A percentile compares a stretch with the other conserved stretches of the same genome.
These are phyloP conservation scores for Apotomis capreana DNA, from an alignment of 2,888 invertebrate genomes.

Conservation along the genomic window DNA sequence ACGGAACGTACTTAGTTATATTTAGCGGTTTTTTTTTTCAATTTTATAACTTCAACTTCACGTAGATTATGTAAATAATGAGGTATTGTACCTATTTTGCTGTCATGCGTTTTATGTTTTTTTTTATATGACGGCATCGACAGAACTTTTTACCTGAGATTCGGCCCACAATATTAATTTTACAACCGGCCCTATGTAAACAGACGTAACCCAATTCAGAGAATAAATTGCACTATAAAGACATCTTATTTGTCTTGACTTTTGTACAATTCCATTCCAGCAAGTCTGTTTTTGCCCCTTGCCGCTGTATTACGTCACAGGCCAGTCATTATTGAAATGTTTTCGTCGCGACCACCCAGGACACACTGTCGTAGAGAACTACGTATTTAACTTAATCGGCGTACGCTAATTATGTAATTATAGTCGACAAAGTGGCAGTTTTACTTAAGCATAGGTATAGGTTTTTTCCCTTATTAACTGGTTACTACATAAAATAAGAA, in stretches of 20 bases:
- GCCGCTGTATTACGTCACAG: slow-evolving; percentile 68
- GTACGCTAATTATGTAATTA: background rate
- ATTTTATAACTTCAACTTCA: no score
- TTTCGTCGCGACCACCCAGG: slow-evolving; percentile 73
- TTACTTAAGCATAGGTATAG: no score
- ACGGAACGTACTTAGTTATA: no score
- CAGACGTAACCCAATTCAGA: slow-evolving; percentile 63
- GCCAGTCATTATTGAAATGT: slow-evolving; percentile 74
- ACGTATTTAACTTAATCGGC: slow-evolving; percentile 26
- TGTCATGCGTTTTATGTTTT: no score
- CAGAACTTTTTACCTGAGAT: slow-evolving; percentile 26
- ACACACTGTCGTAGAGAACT: slow-evolving; percentile 61
- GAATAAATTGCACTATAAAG: slow-evolving; percentile 51
- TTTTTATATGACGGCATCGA: background rate
- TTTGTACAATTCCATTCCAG: slow-evolving; percentile 64
- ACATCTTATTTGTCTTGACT: slow-evolving; percentile 39
- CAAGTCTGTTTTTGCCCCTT: slow-evolving; percentile 67
- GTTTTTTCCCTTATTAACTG: no score
- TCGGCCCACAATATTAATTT: slow-evolving; percentile 18
- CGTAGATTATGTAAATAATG: no score
- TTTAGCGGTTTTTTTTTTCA: no score
- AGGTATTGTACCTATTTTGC: no score
- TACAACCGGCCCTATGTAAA: slow-evolving; percentile 32
- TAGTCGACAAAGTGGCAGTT: background rate
- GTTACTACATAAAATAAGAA: no score